Evolutionary conservation across 2,888 invertebrate genomes (phyloP), one percentile per base, ranked within the genome.

Genomic region (Agrotis clavis): DNA sequence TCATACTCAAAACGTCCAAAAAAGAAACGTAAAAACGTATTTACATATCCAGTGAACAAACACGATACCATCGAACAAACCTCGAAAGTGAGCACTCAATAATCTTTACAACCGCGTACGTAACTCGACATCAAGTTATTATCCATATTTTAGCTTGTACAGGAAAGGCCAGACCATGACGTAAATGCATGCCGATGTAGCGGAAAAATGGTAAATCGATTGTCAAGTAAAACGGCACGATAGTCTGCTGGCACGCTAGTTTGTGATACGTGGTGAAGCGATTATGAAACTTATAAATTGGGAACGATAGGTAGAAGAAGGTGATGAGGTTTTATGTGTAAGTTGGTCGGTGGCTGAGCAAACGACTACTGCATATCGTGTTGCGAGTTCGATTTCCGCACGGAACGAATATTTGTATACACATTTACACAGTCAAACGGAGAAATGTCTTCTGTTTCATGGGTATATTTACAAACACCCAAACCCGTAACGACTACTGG

Each of bases 131-230:
- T 61, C 48, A 71, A 66, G 66, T 63, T 61, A 72, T 67, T 63
- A 62, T 63, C 25, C 19, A 71, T 75, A 73, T 68, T 83, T 81
- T 56, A 73, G 61, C 62, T 41, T 68, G 30, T 67, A 60, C 54
- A 69, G 30, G 61, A 71, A 71, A 71, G 60, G 59, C 77, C 50
- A 67, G 48, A 64, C 48, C 13, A 66, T 72, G 77, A 73, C 65
- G 71, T 69, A 67, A 73, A 30, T 54, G 71, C 68, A 80, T 71
- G 54, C 7, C 54, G 41, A 66, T 56, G 68, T 60, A 13, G 53
- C 67, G 63, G 75, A 78, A 83, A 76, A 83, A 75, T 81, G 16
- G 60, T 57, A 60, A 68, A 77, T 78, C 73, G 71, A 83, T 78
- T 75, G 71, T 61, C 72, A 71, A 61, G 61, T 64, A 73, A 67